These are phyloP conservation scores for Oscheius onirici DNA, from an alignment of 2,888 invertebrate species.

Conservation along the genomic window DNA sequence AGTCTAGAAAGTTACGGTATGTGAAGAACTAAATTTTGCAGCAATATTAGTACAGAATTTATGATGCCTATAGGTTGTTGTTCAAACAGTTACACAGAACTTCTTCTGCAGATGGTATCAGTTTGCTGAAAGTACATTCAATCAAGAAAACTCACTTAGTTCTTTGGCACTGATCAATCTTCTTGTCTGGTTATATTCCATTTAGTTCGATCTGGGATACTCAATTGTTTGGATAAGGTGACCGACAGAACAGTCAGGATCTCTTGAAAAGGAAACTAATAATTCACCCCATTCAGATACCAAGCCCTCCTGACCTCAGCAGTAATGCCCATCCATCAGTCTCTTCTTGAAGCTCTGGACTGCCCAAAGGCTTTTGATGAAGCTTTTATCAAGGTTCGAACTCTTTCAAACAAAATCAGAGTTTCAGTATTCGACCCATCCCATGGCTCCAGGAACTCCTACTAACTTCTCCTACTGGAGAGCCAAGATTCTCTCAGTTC, in stretches of 20 bases:
- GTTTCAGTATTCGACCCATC: slow-evolving; percentile 21
- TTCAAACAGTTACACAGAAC: no score
- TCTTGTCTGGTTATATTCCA: no score
- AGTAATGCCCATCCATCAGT: slow-evolving; percentile 47
- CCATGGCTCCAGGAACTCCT: slow-evolving; percentile 46
- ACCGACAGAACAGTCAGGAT: neutral
- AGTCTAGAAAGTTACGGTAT: no score
- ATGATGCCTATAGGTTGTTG: no score
- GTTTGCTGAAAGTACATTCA: no score
- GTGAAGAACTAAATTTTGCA: no score
- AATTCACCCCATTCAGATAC: slow-evolving; percentile 38
- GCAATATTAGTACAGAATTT: no score
- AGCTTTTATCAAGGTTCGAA: slow-evolving; percentile 41
- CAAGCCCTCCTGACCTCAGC: slow-evolving; percentile 48
- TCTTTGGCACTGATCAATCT: no score
- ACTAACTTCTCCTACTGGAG: slow-evolving; percentile 70
- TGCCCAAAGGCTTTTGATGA: slow-evolving; percentile 48
- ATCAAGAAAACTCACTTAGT: no score
- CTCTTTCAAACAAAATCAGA: neutral
- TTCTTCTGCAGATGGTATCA: no score
- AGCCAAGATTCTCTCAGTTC: slow-evolving; percentile 66
- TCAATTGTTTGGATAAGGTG: no score
- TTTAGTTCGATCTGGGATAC: no score
- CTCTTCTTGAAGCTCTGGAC: slow-evolving; percentile 47
- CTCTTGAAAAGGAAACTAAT: neutral